Evolutionary conservation across 2,888 invertebrate genomes (phyloP), one percentile per base, ranked within the genome.

Genomic region (Phragmatobia fuliginosa): DNA sequence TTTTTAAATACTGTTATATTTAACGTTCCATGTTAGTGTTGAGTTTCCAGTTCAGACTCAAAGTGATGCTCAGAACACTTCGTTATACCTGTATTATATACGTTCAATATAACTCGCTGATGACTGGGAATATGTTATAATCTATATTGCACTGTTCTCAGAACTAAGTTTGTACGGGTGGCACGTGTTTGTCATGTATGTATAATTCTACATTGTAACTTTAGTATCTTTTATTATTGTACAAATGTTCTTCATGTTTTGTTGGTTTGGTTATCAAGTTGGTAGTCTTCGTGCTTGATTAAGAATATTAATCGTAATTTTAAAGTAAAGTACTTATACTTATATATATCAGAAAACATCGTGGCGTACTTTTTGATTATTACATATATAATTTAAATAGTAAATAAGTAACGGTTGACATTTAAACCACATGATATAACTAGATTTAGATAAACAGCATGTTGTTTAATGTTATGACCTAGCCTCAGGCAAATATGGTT

Each of bases 401-500:
- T n/a, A n/a, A n/a, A n/a, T n/a, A n/a, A n/a, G n/a, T n/a, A n/a
- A n/a, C n/a, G n/a, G n/a, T n/a, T n/a, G n/a, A n/a, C n/a, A n/a
- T n/a, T n/a, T n/a, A n/a, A 28, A 52, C n/a, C 49, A 25, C 49
- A 3, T n/a, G 49, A 52, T 25, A 21, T 8, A 31, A 7, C 21
- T 62, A 38, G 18, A 73, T 70, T 61, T 18, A 58, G 70, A 72
- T 71, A 75, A 74, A 78, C 74, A 70, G 49, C 8, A 31, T 56
- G 62, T 76, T 62, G 59, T 59, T 67, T 45, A 36, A 56, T 66
- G 72, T 74, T 72, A 76, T 75, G 68, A 69, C 62, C 52, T 66
- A 63, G 41, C 61, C 71, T 69, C 64, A 78, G 70, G 75, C 76
- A 74, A 73, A 76, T 74, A 69, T n/a, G n/a, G 63, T 67, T 72